phyloP scores from a whole-genome alignment of 2,797 vertebrate species.

The Pseudotriccus pelzelni region DNA sequence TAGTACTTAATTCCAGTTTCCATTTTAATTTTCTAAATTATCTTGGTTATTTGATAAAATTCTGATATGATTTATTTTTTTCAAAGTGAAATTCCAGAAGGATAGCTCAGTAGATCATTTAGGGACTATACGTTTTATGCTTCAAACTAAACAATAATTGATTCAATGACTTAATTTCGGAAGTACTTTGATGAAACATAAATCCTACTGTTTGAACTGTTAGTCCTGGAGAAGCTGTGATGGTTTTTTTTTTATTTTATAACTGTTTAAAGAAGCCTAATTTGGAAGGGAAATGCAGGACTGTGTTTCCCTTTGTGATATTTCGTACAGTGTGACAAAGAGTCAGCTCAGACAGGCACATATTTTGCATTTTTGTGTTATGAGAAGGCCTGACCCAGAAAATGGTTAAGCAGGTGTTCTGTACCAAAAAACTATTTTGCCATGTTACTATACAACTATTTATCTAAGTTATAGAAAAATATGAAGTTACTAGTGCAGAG shows the following conservation, averaged over 20 bases:
- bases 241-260: not conserved
- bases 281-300: not conserved
- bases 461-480: not conserved
- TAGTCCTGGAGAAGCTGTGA: not conserved
- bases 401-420: not conserved
- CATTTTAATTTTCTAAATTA: not conserved
- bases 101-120: not conserved
- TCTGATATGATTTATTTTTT: not conserved
- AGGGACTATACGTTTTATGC: not conserved
- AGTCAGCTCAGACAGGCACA: not conserved
- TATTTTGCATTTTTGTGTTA: not conserved
- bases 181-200: not conserved
- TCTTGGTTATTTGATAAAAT: not conserved
- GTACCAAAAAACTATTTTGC: not conserved
- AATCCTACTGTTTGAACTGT: not conserved
- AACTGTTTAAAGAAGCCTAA: not conserved
- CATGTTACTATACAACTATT: not conserved
- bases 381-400: not conserved
- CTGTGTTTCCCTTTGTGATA: not conserved
- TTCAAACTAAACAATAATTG: not conserved
- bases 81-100: not conserved
- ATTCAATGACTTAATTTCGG: not conserved
- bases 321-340: not conserved
- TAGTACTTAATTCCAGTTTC: not conserved
- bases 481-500: not conserved